A percentile compares a stretch with the other conserved stretches of the same genome.
These are phyloP conservation scores for Tauraco erythrolophus DNA, from an alignment of 2,113 vertebrate genomes.

Conservation along the genomic window DNA sequence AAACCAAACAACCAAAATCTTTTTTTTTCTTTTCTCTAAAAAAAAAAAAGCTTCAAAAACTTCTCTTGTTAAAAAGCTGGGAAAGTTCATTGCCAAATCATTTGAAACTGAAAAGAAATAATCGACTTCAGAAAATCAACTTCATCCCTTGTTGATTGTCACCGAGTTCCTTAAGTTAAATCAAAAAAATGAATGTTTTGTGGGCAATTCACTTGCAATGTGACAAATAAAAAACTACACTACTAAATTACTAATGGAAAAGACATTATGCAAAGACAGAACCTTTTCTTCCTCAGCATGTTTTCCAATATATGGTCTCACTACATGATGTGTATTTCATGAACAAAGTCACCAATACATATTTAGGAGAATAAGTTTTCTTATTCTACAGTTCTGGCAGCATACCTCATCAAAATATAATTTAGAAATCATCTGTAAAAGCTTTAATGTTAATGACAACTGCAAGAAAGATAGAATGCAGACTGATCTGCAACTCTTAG, in stretches of 20 bases:
- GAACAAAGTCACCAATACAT: neutral
- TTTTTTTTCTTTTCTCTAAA: no score
- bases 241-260: neutral
- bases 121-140: neutral
- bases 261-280: neutral
- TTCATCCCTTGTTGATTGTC: neutral
- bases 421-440: neutral
- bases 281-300: neutral
- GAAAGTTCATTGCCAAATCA: neutral
- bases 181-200: neutral
- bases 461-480: neutral
- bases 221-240: neutral
- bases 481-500: neutral
- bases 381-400: neutral
- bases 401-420: neutral
- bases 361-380: neutral
- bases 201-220: neutral
- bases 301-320: neutral
- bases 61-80: neutral
- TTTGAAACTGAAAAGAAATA: neutral
- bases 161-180: neutral
- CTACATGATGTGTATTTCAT: neutral
- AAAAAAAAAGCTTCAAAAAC: neutral
- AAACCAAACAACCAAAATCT: no score
- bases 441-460: neutral